Percentiles rank a stretch among this genome's conserved stretches.
These are phyloP conservation scores for Halictus rubicundus DNA, from an alignment of 1,140 invertebrate genomes.

Conservation along the genomic window DNA sequence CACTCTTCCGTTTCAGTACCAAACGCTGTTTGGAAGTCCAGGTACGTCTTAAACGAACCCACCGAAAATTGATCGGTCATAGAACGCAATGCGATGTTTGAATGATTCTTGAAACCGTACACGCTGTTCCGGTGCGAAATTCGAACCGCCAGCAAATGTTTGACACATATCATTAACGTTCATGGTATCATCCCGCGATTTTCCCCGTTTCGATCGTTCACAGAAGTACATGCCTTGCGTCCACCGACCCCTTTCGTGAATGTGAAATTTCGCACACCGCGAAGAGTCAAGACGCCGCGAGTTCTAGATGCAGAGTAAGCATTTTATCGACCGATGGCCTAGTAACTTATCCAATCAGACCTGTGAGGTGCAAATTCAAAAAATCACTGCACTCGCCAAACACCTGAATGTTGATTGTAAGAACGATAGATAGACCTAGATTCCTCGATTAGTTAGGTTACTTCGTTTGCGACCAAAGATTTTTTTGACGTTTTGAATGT, in stretches of 20 bases:
- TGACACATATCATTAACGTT: neutral
- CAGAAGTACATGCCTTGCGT: neutral
- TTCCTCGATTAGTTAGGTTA: neutral
- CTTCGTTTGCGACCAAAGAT: neutral
- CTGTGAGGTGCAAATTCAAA: slow-evolving; percentile 17
- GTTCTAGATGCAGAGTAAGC: slow-evolving; percentile 25
- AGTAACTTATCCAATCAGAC: slow-evolving; percentile 23
- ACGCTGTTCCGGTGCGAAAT: slow-evolving; percentile 46
- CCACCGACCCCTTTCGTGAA: neutral
- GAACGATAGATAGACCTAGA: neutral
- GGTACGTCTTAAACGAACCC: slow-evolving; percentile 57
- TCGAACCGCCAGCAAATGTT: slow-evolving; percentile 40
- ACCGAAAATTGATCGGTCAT: neutral
- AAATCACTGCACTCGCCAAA: neutral
- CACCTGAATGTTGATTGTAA: neutral
- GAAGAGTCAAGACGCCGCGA: slow-evolving; percentile 18
- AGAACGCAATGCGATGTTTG: slow-evolving; percentile 19
- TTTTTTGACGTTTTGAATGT: slow-evolving; percentile 1
- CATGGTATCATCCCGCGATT: neutral
- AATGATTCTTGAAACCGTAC: slow-evolving; percentile 32
- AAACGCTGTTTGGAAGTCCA: slow-evolving; percentile 73
- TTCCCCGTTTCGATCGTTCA: neutral
- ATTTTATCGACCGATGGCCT: slow-evolving; percentile 55
- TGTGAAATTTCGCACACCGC: neutral
- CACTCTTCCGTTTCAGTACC: slow-evolving; percentile 76